These are phyloP conservation scores for Ammodytes marinus DNA, from an alignment of 2,113 vertebrate genomes.

Conservation along the genomic window DNA sequence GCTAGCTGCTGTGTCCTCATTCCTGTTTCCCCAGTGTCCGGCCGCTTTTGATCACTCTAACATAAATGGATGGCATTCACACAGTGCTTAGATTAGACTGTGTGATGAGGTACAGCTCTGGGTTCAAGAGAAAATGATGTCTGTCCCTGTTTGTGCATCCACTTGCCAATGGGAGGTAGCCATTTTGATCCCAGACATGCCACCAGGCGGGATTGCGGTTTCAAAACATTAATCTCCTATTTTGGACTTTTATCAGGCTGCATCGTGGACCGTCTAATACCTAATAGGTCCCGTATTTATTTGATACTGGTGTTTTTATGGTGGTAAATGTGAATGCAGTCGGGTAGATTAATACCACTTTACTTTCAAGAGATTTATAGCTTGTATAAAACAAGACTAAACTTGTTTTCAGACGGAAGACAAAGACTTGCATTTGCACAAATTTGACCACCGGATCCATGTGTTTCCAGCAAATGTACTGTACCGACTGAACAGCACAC, in stretches of 20 bases:
- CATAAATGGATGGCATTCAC: slow-evolving; percentile 77
- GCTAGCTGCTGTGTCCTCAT: slow-evolving; percentile 74
- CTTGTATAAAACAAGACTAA: slow-evolving; percentile 3
- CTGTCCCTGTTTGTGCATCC: slow-evolving; percentile 30
- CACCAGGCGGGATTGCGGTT: slow-evolving; percentile 40
- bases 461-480: slow-evolving; percentile 2
- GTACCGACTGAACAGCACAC: not conserved
- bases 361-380: no score
- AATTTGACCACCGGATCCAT: slow-evolving; percentile 1
- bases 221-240: slow-evolving; percentile 4
- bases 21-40: slow-evolving; percentile 69
- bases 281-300: not conserved
- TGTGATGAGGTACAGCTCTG: slow-evolving; percentile 52
- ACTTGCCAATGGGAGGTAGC: slow-evolving; percentile 18
- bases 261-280: not conserved
- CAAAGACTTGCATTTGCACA: not conserved
- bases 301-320: not conserved
- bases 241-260: slow-evolving; percentile 10
- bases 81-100: slow-evolving; percentile 66
- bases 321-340: not conserved
- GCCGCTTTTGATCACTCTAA: slow-evolving; percentile 71
- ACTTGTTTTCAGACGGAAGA: not conserved
- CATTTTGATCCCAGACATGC: slow-evolving; percentile 40
- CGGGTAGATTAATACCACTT: not conserved
- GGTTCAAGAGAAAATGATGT: slow-evolving; percentile 52